Evolutionary conservation across 23 tunicate genomes (phyloP).

Genomic region (Styela plicata): DNA sequence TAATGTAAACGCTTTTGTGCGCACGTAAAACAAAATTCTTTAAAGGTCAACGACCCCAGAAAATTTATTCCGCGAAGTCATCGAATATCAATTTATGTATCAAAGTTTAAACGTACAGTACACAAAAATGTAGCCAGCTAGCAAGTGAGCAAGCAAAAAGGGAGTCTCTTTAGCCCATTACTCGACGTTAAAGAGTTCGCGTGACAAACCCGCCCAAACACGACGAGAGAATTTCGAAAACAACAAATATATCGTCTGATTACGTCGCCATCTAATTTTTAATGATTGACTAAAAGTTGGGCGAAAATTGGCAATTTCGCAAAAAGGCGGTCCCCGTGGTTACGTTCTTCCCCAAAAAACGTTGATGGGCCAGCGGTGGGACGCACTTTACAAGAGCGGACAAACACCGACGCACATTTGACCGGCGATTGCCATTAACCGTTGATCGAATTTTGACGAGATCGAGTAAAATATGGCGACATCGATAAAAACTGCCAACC

Average conservation of each 20-base stretch:
- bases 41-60: neutral
- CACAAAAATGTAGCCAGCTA: neutral
- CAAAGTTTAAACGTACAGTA: neutral
- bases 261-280: conserved; percentile 5
- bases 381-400: too few species aligned
- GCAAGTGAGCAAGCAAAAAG: neutral
- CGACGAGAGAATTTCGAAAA: conserved; percentile 7
- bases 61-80: neutral
- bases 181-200: conserved; percentile 2
- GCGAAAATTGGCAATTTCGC: neutral
- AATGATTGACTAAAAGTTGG: conserved; percentile 3
- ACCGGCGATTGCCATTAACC: too few species aligned
- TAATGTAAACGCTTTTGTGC: neutral
- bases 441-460: too few species aligned
- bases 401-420: too few species aligned
- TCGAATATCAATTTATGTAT: neutral
- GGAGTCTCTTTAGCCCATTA: neutral
- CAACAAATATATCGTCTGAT: conserved; percentile 3
- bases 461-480: too few species aligned
- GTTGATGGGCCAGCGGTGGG: too few species aligned
- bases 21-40: neutral
- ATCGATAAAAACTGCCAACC: too few species aligned
- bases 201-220: conserved; percentile 11
- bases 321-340: neutral
- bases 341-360: too few species aligned